Percentiles rank a stretch among this genome's conserved stretches.
These are phyloP conservation scores for Spilarctia lutea DNA, from an alignment of 2,888 invertebrate genomes.

Conservation along the genomic window DNA sequence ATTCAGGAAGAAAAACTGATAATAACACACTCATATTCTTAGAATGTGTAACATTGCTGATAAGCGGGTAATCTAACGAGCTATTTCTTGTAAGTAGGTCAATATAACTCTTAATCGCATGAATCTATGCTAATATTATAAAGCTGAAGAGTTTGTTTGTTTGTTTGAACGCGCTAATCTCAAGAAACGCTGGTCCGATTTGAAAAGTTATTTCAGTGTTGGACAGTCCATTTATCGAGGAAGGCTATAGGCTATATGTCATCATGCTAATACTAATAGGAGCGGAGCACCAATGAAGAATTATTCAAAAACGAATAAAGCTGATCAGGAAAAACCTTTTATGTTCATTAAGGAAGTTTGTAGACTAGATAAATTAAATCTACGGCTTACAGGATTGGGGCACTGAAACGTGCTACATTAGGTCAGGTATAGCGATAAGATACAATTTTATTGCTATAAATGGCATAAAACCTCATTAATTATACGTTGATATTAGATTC, in stretches of 20 bases:
- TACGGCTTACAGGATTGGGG: neutral
- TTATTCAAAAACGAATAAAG: no score
- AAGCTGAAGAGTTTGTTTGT: no score
- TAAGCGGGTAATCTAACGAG: conserved; percentile 6
- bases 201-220: no score
- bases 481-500: no score
- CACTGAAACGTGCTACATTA: neutral
- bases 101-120: neutral
- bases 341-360: neutral
- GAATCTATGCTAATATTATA: no score
- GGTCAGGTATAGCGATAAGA: neutral
- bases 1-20: conserved; percentile 47
- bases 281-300: no score
- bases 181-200: no score
- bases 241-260: no score
- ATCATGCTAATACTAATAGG: no score
- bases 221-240: no score
- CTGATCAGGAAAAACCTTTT: neutral
- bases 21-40: conserved; percentile 29
- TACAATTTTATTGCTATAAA: neutral
- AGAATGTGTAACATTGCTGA: conserved; percentile 12
- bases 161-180: no score
- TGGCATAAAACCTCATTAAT: neutral
- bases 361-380: neutral
- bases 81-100: neutral